These are phyloP conservation scores for Daubentonia madagascariensis DNA, from an alignment of 2,113 vertebrate genomes.

Conservation along the genomic window DNA sequence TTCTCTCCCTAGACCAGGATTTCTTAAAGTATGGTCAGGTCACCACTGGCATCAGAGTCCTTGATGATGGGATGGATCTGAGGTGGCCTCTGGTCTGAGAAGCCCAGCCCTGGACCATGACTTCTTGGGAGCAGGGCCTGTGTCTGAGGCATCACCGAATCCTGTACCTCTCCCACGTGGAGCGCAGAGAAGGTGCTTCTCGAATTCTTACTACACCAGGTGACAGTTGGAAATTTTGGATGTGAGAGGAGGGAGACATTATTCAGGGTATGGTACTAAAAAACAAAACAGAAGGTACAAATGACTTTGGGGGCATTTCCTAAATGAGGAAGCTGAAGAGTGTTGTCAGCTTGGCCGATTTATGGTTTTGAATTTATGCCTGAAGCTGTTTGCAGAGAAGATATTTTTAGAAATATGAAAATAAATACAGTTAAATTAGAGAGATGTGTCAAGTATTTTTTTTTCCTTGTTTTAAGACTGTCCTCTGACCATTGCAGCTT, in stretches of 20 bases:
- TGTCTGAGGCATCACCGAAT: background rate
- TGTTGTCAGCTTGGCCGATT: background rate
- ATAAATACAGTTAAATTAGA: constrained; percentile 75
- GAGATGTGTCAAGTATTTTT: constrained; percentile 42
- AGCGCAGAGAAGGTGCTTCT: background rate
- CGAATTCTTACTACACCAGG: background rate
- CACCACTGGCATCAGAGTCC: too few relatives aligned
- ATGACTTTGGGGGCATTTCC: background rate
- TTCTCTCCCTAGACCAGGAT: rapidly evolving
- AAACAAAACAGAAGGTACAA: background rate
- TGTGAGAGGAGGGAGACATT: background rate
- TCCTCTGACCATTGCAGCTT: constrained; percentile 59
- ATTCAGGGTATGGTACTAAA: background rate
- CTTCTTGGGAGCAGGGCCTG: too few relatives aligned
- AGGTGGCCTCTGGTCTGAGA: background rate
- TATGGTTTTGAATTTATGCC: constrained; percentile 65
- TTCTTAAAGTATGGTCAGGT: background rate
- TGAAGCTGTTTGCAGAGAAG: constrained; percentile 59
- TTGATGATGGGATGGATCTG: background rate
- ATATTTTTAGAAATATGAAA: constrained; percentile 73
- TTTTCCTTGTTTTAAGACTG: constrained; percentile 16
- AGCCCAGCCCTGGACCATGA: background rate
- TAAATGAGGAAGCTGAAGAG: background rate
- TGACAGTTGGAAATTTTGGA: rapidly evolving
- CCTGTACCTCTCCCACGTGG: background rate